phyloP scores from a whole-genome alignment of 2,888 invertebrate species.

The Cyaniris semiargus region DNA sequence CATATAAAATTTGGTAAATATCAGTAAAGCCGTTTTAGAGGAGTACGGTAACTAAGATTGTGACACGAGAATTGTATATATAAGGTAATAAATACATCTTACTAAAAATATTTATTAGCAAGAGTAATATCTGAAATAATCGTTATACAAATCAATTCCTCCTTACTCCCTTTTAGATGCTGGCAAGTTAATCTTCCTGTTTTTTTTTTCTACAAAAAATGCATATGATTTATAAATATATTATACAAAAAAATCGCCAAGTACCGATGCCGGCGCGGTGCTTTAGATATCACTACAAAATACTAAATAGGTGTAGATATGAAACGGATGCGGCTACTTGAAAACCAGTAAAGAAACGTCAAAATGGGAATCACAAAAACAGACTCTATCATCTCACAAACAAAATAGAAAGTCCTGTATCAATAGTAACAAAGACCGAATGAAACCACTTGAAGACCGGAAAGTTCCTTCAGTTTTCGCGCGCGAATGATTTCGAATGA shows the following conservation, averaged over 20 bases:
- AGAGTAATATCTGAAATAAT: too few species aligned
- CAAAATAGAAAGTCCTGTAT: slow-evolving; percentile 34
- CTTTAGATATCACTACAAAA: background rate
- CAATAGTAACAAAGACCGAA: slow-evolving; percentile 45
- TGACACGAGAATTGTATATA: too few species aligned
- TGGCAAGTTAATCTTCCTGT: background rate
- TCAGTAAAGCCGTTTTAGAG: too few species aligned
- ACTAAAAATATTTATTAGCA: too few species aligned
- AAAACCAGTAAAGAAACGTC: slow-evolving; percentile 45
- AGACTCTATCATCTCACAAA: slow-evolving; percentile 32
- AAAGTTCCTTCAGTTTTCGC: slow-evolving; percentile 70
- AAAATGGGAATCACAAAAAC: slow-evolving; percentile 35
- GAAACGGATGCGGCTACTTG: slow-evolving; percentile 59
- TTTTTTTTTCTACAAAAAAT: background rate
- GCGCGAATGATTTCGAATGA: slow-evolving; percentile 65
- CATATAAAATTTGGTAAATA: too few species aligned
- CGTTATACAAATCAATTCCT: too few species aligned
- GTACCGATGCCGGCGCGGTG: background rate
- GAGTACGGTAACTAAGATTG: too few species aligned
- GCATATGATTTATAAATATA: background rate
- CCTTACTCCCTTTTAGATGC: too few species aligned
- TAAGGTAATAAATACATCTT: too few species aligned
- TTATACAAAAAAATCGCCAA: background rate
- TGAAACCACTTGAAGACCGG: slow-evolving; percentile 72
- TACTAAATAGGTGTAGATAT: slow-evolving; percentile 25